A percentile compares a stretch with the other conserved stretches of the same genome.
These are phyloP conservation scores for Corythornis cristatus DNA, from an alignment of 2,113 vertebrate genomes.

Conservation along the genomic window DNA sequence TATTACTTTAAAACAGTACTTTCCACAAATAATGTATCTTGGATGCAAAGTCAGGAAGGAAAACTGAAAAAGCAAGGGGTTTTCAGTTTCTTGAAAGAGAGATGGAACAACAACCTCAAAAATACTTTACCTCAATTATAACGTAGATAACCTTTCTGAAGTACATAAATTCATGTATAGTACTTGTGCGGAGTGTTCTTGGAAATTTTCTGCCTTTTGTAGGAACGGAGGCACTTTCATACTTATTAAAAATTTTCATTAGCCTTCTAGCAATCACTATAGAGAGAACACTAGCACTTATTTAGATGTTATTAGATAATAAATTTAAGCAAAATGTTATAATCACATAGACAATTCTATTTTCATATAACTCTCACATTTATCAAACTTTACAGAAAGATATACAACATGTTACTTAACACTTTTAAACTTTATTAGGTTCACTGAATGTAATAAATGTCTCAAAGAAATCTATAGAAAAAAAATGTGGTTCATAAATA, in stretches of 20 bases:
- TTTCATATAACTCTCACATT: background rate
- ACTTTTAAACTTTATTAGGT: background rate
- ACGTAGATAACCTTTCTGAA: background rate
- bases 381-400: background rate
- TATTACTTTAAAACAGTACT: slow-evolving; percentile 6
- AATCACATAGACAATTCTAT: background rate
- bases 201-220: background rate
- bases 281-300: background rate
- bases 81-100: background rate
- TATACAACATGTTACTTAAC: background rate
- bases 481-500: background rate
- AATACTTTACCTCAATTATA: background rate
- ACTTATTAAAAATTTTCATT: background rate
- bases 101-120: background rate
- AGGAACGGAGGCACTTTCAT: background rate
- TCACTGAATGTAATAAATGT: background rate
- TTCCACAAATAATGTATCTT: slow-evolving; percentile 2
- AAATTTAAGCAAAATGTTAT: background rate
- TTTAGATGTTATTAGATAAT: background rate
- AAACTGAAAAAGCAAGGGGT: background rate
- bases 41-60: background rate
- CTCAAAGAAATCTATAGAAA: background rate
- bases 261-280: background rate
- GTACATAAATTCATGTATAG: background rate
- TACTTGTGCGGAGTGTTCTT: background rate